Conservation (phyloP, 2,113 vertebrate genomes). For the Oncorhynchus tshawytscha region DNA sequence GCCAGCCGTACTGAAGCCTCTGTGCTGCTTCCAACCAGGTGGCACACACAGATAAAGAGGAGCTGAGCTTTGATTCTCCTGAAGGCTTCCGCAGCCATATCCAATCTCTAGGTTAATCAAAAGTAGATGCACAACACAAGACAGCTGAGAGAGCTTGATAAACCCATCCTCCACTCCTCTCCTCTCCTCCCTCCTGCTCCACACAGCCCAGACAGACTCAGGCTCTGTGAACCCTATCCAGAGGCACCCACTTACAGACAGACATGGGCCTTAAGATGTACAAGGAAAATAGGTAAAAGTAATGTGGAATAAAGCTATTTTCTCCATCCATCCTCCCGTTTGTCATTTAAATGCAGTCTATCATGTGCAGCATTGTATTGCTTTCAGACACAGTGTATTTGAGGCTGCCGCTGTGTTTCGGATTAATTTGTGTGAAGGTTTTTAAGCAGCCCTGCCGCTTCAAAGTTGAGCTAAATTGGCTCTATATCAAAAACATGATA, state of each 20-base stretch:
- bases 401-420: not conserved
- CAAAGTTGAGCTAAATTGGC: not conserved
- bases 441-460: not conserved
- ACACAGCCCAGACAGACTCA: slow-evolving; percentile 15
- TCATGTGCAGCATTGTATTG: slow-evolving; percentile 10
- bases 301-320: not conserved
- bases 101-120: slow-evolving; percentile 64
- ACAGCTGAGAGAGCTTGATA: slow-evolving; percentile 65
- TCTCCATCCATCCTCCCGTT: slow-evolving; percentile 39
- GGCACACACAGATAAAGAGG: slow-evolving; percentile 61
- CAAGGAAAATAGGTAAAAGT: not conserved
- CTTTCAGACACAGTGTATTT: not conserved
- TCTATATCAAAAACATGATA: not conserved
- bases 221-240: slow-evolving; percentile 33
- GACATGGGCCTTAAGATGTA: slow-evolving; percentile 38
- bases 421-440: not conserved
- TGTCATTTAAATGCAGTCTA: slow-evolving; percentile 60
- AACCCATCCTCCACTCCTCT: slow-evolving; percentile 13
- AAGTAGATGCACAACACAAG: slow-evolving; percentile 47
- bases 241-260: slow-evolving; percentile 37
- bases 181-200: not conserved
- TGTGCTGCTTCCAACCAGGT: slow-evolving; percentile 55
- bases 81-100: slow-evolving; percentile 58
- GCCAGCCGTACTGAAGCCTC: slow-evolving; percentile 36
- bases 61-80: slow-evolving; percentile 64